phyloP scores from a whole-genome alignment of 2,797 vertebrate genomes.

The Sebastolobus altivelis region DNA sequence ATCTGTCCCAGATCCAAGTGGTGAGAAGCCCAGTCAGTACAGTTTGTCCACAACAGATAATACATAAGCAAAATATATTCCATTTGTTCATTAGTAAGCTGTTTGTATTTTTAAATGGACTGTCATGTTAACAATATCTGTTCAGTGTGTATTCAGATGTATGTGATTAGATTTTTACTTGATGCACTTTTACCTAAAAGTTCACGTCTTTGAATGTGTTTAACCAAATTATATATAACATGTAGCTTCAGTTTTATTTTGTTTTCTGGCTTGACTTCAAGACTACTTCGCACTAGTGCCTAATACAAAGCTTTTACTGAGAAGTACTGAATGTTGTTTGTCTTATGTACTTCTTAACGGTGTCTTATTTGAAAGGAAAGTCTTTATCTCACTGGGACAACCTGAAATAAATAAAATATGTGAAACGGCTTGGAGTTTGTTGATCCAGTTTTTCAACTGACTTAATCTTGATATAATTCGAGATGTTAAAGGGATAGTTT shows the following conservation, averaged over 20 bases:
- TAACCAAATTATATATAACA: background rate
- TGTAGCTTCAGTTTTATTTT: background rate
- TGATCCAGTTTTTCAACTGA: background rate
- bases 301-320: slow-evolving; percentile 4
- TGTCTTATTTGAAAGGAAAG: slow-evolving; percentile 1
- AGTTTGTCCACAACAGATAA: background rate
- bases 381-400: background rate
- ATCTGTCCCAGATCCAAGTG: background rate
- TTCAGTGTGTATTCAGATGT: slow-evolving; percentile 9
- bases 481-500: background rate
- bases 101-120: slow-evolving; percentile 20
- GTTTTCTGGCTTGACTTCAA: background rate
- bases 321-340: slow-evolving; percentile 9
- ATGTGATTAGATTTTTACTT: slow-evolving; percentile 4
- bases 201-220: background rate
- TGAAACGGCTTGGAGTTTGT: background rate
- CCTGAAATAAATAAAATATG: slow-evolving; percentile 29
- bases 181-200: slow-evolving; percentile 5
- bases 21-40: background rate
- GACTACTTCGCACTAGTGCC: slow-evolving; percentile 21
- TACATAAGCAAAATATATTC: background rate
- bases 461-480: background rate
- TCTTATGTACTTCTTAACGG: background rate
- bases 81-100: background rate
- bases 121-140: background rate